Percentiles rank a stretch among this genome's conserved stretches.
Conservation (phyloP, 1,140 invertebrate species). For the Anthonomus grandis region DNA sequence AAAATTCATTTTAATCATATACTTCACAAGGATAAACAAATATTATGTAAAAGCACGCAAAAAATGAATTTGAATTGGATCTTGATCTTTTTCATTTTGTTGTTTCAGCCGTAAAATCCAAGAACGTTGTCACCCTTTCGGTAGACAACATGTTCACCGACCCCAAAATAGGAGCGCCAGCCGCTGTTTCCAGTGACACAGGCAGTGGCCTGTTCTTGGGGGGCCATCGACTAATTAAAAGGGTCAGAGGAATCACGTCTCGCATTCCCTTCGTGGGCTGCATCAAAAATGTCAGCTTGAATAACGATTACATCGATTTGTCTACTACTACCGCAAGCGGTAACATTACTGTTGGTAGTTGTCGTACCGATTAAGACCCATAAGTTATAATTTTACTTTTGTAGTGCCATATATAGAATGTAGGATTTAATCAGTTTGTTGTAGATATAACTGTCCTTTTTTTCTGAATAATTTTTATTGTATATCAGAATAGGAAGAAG, state of each 20-base stretch:
- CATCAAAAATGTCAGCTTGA: conserved; percentile 70
- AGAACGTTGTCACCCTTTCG: conserved; percentile 75
- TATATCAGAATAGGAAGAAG: too few species aligned
- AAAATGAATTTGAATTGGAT: neutral
- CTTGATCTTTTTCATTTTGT: neutral
- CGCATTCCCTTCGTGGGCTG: conserved; percentile 77
- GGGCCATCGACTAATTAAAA: conserved; percentile 67
- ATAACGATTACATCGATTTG: conserved; percentile 58
- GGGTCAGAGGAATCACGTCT: conserved; percentile 56
- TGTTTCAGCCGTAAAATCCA: conserved; percentile 74
- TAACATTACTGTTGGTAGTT: conserved; percentile 66
- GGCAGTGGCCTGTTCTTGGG: conserved; percentile 86
- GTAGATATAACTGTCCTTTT: too few species aligned
- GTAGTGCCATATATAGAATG: too few species aligned
- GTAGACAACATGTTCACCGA: conserved; percentile 72
- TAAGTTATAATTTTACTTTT: too few species aligned
- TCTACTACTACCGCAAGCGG: conserved; percentile 59
- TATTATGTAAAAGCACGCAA: too few species aligned
- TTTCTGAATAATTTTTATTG: too few species aligned
- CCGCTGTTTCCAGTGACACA: conserved; percentile 69
- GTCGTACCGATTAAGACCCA: conserved; percentile 69
- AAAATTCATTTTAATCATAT: too few species aligned
- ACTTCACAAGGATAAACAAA: too few species aligned
- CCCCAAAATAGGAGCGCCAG: conserved; percentile 63
- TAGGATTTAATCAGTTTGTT: too few species aligned